These are phyloP conservation scores for Microctonus aethiopoides DNA, from an alignment of 2,888 invertebrate species.

Conservation along the genomic window DNA sequence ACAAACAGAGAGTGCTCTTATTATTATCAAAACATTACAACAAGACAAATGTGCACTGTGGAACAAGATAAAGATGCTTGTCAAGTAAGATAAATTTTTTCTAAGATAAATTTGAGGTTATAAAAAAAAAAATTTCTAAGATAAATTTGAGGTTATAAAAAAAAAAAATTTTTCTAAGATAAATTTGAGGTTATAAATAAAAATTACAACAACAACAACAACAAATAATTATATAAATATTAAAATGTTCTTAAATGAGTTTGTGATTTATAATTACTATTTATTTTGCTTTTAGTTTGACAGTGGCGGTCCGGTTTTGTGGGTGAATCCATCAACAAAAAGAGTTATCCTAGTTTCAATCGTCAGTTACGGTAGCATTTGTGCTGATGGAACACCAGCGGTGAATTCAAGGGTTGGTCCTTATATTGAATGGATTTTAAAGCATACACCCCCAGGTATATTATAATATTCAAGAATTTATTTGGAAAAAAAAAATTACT, in stretches of 20 bases:
- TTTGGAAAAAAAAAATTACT: too few relatives aligned
- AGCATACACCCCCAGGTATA: slow-evolving; percentile 46
- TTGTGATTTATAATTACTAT: not conserved
- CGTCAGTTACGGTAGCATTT: slow-evolving; percentile 71
- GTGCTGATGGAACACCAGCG: slow-evolving; percentile 69
- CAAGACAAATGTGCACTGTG: slow-evolving; percentile 69
- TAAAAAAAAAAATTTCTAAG: too few relatives aligned
- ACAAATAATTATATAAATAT: too few relatives aligned
- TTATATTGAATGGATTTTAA: slow-evolving; percentile 71
- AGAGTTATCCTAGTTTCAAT: slow-evolving; percentile 66
- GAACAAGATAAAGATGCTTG: slow-evolving; percentile 71
- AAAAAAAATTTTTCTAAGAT: too few relatives aligned
- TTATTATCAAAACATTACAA: slow-evolving; percentile 40
- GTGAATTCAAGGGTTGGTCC: slow-evolving; percentile 71
- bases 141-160: too few relatives aligned
- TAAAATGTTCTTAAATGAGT: not conserved
- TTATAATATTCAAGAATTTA: too few relatives aligned
- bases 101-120: too few relatives aligned
- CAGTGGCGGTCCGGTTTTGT: slow-evolving; percentile 72
- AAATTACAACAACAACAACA: too few relatives aligned
- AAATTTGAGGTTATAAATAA: too few relatives aligned
- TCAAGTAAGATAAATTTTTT: slow-evolving; percentile 69
- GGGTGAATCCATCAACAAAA: slow-evolving; percentile 65
- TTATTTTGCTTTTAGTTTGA: slow-evolving; percentile 48
- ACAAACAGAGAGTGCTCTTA: slow-evolving; percentile 65